These are phyloP conservation scores for Vesta saturnalis DNA, from an alignment of 2,888 invertebrate genomes.

Conservation along the genomic window DNA sequence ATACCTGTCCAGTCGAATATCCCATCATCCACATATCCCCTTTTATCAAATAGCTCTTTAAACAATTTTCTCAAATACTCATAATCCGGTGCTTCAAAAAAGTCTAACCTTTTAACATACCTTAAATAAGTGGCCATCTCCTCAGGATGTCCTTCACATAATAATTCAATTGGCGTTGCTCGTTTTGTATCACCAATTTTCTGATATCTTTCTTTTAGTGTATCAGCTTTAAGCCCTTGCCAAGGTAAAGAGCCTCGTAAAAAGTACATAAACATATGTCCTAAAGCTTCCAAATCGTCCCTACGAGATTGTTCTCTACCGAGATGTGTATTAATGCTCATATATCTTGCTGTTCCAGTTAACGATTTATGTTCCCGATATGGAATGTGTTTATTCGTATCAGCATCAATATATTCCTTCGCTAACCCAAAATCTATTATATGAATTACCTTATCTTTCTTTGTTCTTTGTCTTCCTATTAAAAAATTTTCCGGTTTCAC, in stretches of 20 bases:
- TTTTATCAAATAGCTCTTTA: constrained; percentile 88
- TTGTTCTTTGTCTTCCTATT: constrained; percentile 96
- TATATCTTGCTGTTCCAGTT: constrained; percentile 99
- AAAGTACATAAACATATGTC: constrained; percentile 99
- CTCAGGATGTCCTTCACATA: constrained; percentile 89
- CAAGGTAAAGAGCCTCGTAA: constrained; percentile 98
- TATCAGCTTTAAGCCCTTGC: constrained; percentile 99
- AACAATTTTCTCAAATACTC: constrained; percentile 97
- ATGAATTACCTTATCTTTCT: constrained; percentile 98
- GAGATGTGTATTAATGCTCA: constrained; percentile 99
- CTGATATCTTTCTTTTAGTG: constrained; percentile 99
- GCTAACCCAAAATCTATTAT: constrained; percentile 99
- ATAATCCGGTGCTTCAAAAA: constrained; percentile 99
- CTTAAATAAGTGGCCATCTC: constrained; percentile 98
- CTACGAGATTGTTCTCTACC: constrained; percentile 99
- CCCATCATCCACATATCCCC: constrained; percentile 88
- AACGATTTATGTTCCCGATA: constrained; percentile 99
- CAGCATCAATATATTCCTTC: constrained; percentile 99
- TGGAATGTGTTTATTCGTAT: constrained; percentile 99
- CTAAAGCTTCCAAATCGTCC: constrained; percentile 99
- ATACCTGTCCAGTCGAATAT: constrained; percentile 97
- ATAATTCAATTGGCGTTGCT: constrained; percentile 95
- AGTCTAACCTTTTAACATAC: constrained; percentile 96
- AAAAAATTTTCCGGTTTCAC: constrained; percentile 99
- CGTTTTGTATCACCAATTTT: constrained; percentile 99